Conservation (phyloP, 2,888 invertebrate species). For the Ephialtes manifestator region DNA sequence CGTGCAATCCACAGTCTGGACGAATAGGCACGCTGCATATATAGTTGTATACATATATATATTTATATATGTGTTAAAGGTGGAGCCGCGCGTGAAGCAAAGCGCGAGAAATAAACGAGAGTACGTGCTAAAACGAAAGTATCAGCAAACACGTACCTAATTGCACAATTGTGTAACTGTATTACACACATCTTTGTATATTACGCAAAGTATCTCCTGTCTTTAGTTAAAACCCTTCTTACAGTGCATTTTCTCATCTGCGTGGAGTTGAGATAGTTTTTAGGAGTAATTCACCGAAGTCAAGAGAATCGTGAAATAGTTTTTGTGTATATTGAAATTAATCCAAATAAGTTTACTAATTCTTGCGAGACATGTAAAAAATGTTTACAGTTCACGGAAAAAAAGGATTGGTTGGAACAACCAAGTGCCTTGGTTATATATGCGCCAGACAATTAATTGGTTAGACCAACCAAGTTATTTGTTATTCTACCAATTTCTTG, state of each 20-base stretch:
- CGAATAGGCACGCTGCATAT: slow-evolving; percentile 30
- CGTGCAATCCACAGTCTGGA: slow-evolving; percentile 9
- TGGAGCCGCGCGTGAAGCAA: slow-evolving; percentile 12
- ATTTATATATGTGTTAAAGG: slow-evolving; percentile 16
- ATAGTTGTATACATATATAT: neutral
- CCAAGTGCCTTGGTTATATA: too few species aligned
- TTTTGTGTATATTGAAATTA: too few species aligned
- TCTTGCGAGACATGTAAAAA: too few species aligned
- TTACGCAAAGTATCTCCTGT: slow-evolving; percentile 42
- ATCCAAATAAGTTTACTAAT: too few species aligned
- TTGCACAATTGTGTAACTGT: slow-evolving; percentile 57
- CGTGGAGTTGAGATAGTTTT: slow-evolving; percentile 6
- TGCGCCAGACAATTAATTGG: too few species aligned
- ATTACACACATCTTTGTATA: slow-evolving; percentile 39
- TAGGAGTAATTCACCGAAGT: too few species aligned
- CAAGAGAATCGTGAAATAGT: too few species aligned
- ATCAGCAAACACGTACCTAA: slow-evolving; percentile 61
- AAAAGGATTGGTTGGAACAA: too few species aligned
- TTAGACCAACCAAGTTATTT: too few species aligned
- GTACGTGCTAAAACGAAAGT: slow-evolving; percentile 62
- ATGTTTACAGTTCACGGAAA: too few species aligned
- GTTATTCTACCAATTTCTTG: too few species aligned
- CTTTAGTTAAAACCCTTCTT: slow-evolving; percentile 17
- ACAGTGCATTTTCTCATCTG: neutral
- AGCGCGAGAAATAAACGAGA: slow-evolving; percentile 40